Percentiles rank a stretch among this genome's conserved stretches.
Conservation (phyloP, 2,888 invertebrate species). For the Rhorus exstirpatorius region DNA sequence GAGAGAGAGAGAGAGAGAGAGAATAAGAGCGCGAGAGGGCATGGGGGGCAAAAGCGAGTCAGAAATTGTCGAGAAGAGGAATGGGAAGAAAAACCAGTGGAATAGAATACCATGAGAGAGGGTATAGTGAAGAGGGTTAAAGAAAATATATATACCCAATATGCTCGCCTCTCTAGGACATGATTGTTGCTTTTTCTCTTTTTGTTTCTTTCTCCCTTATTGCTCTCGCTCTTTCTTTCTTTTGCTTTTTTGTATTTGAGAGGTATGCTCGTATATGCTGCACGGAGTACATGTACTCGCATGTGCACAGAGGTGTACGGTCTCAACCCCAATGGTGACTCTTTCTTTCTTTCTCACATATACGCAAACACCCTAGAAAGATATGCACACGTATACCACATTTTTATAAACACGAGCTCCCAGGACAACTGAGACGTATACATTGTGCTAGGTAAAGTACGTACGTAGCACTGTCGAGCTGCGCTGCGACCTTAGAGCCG, state of each 20-base stretch:
- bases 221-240: conserved; percentile 19
- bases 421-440: conserved; percentile 45
- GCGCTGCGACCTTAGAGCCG: conserved; percentile 22
- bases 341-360: neutral
- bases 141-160: conserved; percentile 37
- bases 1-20: conserved; percentile 12
- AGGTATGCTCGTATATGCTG: conserved; percentile 43
- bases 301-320: conserved; percentile 10
- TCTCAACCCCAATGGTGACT: conserved; percentile 28
- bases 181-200: conserved; percentile 35
- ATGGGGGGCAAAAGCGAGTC: no score
- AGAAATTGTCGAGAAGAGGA: conserved; percentile 42
- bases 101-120: conserved; percentile 60
- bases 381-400: conserved; percentile 10
- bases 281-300: conserved; percentile 11
- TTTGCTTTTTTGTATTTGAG: conserved; percentile 20
- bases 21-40: neutral
- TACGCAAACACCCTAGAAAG: conserved; percentile 4
- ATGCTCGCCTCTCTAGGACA: conserved; percentile 27
- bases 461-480: conserved; percentile 56
- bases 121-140: conserved; percentile 21
- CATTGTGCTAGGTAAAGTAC: conserved; percentile 52
- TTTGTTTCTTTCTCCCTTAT: conserved; percentile 19
- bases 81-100: conserved; percentile 37
- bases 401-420: conserved; percentile 32